phyloP scores from a whole-genome alignment of 30 jellyfish, hydroid and myxozoan genomes.

The Aurelia coerulea region DNA sequence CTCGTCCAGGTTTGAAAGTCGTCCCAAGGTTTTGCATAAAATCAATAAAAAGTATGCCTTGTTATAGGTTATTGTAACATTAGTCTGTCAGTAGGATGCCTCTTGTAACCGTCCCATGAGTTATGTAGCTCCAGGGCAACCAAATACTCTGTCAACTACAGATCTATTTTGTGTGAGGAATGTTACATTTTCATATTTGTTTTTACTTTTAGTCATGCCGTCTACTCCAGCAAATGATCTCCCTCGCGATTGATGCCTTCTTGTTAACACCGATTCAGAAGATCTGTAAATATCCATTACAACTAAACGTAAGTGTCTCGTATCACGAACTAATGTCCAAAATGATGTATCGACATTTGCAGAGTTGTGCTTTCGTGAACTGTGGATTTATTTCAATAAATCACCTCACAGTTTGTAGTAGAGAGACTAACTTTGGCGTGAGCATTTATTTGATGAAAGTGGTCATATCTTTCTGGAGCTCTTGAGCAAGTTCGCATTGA shows the following conservation, averaged over 20 bases:
- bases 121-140: no score
- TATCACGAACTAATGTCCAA: background rate
- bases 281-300: constrained; percentile 91
- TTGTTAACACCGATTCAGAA: constrained; percentile 91
- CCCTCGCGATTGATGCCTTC: constrained; percentile 83
- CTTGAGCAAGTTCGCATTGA: no score
- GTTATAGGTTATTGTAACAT: no score
- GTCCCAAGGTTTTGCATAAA: no score
- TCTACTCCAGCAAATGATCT: constrained; percentile 84
- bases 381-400: no score
- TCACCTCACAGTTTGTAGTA: background rate
- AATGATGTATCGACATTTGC: background rate
- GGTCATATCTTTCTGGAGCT: no score
- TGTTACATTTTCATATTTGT: background rate
- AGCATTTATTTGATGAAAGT: background rate
- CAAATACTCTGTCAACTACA: background rate
- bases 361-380: no score
- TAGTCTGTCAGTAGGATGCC: no score
- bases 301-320: constrained; percentile 59
- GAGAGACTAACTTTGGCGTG: background rate
- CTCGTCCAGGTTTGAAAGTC: no score
- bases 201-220: constrained; percentile 79
- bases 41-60: no score
- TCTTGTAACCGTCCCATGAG: no score
- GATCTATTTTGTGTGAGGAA: background rate